Evolutionary conservation across 2,113 vertebrate genomes (phyloP), one percentile per base, ranked within the genome.

Genomic region (Euleptes europaea): DNA sequence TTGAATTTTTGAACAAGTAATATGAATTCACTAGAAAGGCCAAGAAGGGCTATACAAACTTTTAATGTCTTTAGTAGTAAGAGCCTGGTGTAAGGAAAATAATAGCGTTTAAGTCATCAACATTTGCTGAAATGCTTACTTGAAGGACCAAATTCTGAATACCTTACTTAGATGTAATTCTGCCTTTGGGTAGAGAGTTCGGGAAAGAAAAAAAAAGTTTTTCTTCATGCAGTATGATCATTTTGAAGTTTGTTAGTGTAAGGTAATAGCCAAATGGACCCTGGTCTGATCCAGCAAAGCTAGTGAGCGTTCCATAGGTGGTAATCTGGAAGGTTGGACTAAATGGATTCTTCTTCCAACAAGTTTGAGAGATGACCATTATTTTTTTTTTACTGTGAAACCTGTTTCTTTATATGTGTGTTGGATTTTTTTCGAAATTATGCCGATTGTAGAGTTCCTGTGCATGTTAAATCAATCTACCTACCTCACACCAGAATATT

Each of bases 381-480:
- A 11, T 54, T 86, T 6, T 14, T 83, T 86, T 14, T 21, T 89
- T 78, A 13, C 77, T 92, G 63, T 84, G 49, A 33, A 78, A 28
- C 65, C 67, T 82, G 78, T 73, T 63, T 21, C 1, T 31, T 60
- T 42, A 78, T 47, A 38, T 72, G 44, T 78, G 54, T 13, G 4
- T 69, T 6, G 78, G 33, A 84, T 2, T 82, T 79, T 3, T 28
- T 72, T 44, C 8, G 38, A 63, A 54, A 49, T 86, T 23, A 78
- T 80, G 23, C 72, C 54, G 15, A 76, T 82, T 15, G 10, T 42
- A 42, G 49, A 10, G 33, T 47, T 0, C 0, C 49, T 66, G 42
- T 70, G 78, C 71, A 47, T 70, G 35, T 80, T 17, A 71, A 54
- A 71, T 17, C 33, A 66, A 10, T 1, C 60, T 84, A 23, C 63